Base-by-base conservation (phyloP, 1,140 invertebrate genomes). In the Trichonephila inaurata region DNA sequence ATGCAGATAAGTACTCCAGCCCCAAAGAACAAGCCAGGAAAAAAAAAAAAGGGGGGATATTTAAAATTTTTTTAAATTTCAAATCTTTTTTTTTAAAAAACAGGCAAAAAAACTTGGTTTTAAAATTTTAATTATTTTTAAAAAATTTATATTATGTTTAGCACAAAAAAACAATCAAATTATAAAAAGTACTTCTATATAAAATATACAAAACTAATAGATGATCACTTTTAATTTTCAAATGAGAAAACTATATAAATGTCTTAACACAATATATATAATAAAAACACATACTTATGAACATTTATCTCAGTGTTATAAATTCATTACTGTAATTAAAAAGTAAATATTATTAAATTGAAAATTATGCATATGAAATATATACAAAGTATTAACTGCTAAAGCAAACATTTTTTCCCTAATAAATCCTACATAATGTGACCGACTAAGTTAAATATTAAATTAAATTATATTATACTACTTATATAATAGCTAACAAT, bases 71-170 rank as follows among this genome's bases (percentile, higher is more conserved):
- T 5, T 51, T 10, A 10, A 51, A 51, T 51, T 51, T 51, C 51
- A 51, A 51, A 51, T 51, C 4, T 10, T 51, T 51, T 51, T 77
- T 40, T 40, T 40, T 40, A 6, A 33, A 83, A n/a, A 58, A 7
- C 24, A 82, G 28, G 82, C 82, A 83, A 83, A 83, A 60, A 83
- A 83, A 51, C 82, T 83, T 83, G 82, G 21, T 83, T n/a, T 16
- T n/a, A 83, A 58, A 58, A 58, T 28, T 58, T 12, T 28, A 58
- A 83, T 21, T 24, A 51, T 60, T 44, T 16, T 44, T 14, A 14
- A 58, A 83, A 83, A 12, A 83, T 51, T n/a, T 60, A 83, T 58
- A 51, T 24, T 58, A 83, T 58, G 10, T 58, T 24, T 83, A 83
- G 21, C 51, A n/a, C 19, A 58, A 83, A 44, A 83, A 28, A 83